Percentiles rank a stretch among this genome's conserved stretches.
phyloP scores from a whole-genome alignment of 2,797 vertebrate species.

The Alcedo atthis region DNA sequence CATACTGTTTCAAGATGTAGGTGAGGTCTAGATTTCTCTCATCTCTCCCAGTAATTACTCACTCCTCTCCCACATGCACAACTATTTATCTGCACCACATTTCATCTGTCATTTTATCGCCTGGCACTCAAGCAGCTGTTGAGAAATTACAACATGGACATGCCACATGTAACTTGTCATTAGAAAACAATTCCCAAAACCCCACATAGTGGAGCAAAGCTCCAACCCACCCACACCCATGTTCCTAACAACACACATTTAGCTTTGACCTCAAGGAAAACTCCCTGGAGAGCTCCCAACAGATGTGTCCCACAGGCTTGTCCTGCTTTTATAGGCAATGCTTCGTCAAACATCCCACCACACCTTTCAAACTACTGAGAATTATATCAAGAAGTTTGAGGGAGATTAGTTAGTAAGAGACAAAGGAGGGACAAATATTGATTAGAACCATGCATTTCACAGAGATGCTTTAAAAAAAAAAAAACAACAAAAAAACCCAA shows the following conservation, averaged over 20 bases:
- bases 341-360: background rate
- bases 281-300: background rate
- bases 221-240: background rate
- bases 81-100: background rate
- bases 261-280: background rate
- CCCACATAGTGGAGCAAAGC: background rate
- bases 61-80: background rate
- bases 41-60: background rate
- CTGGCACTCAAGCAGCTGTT: constrained; percentile 43
- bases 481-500: too few relatives aligned
- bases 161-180: constrained; percentile 18
- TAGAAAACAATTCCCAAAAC: background rate
- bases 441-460: background rate
- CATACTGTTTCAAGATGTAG: constrained; percentile 22
- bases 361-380: background rate
- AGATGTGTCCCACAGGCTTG: background rate
- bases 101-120: background rate
- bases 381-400: background rate
- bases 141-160: background rate
- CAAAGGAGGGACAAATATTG: background rate
- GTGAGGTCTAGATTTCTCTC: background rate
- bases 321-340: background rate
- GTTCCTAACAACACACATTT: constrained; percentile 8
- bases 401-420: background rate
- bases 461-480: background rate